Conservation (phyloP, 2,113 vertebrate species). For the Choloepus hoffmanni region DNA sequence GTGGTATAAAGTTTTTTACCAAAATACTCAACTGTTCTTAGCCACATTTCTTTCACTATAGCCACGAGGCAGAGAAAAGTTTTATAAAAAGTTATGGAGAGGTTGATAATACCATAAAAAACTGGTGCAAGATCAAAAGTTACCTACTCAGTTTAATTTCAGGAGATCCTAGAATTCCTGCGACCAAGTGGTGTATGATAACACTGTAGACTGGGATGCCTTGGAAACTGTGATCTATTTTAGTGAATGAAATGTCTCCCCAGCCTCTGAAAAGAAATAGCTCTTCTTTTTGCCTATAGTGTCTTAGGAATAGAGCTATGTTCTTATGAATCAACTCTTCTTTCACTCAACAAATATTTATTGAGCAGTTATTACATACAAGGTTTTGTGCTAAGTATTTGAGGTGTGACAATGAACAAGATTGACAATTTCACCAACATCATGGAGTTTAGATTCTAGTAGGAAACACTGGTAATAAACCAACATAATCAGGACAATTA, state of each 20-base stretch:
- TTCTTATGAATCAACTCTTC: background rate
- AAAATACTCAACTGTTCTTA: slow-evolving; percentile 46
- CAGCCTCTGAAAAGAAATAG: background rate
- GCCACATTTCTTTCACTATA: slow-evolving; percentile 7
- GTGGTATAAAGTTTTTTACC: slow-evolving; percentile 25
- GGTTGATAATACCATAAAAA: background rate
- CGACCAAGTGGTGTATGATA: background rate
- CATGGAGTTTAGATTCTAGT: background rate
- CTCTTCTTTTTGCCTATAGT: background rate
- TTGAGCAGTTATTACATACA: background rate
- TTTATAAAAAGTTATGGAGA: background rate
- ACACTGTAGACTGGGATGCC: background rate
- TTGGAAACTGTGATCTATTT: background rate
- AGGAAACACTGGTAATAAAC: background rate
- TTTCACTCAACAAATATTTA: background rate
- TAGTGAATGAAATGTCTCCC: background rate
- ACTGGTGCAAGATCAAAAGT: background rate
- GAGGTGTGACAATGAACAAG: background rate
- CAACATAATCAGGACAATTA: background rate
- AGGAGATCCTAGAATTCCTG: background rate
- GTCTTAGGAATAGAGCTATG: background rate
- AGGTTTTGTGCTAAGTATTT: background rate
- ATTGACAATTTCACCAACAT: background rate
- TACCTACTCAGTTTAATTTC: background rate
- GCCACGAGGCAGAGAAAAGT: background rate